Percentiles rank a stretch among this genome's conserved stretches.
These are phyloP conservation scores for Zeugodacus cucurbitae DNA, from an alignment of 1,140 invertebrate genomes.

Conservation along the genomic window DNA sequence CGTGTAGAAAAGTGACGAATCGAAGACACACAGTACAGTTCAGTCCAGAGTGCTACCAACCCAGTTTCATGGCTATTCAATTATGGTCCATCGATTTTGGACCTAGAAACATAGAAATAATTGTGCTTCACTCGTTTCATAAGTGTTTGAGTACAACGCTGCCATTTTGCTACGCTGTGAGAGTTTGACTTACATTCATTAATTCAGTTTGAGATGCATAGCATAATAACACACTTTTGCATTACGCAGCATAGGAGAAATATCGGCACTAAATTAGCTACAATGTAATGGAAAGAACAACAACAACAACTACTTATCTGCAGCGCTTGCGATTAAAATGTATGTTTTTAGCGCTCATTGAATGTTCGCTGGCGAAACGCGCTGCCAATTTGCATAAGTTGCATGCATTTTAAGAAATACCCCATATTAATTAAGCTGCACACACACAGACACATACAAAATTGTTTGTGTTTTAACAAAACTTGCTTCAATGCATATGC, in stretches of 20 bases:
- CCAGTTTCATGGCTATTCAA: too few species aligned
- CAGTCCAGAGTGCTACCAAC: too few species aligned
- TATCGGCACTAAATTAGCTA: background rate
- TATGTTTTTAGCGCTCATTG: background rate
- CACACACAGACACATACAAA: background rate
- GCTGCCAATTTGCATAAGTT: conserved; percentile 2
- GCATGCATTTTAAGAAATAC: conserved; percentile 3
- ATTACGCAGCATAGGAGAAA: background rate
- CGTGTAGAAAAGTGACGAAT: too few species aligned
- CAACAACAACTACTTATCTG: background rate
- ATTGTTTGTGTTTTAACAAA: background rate
- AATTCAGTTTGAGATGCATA: background rate
- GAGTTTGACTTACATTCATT: background rate
- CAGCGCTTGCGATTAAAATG: background rate
- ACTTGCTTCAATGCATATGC: background rate
- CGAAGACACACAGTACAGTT: too few species aligned
- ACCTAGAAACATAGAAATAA: too few species aligned
- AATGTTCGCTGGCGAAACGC: conserved; percentile 5
- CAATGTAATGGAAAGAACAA: background rate
- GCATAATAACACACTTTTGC: background rate
- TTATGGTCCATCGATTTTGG: too few species aligned
- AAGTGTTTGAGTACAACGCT: background rate
- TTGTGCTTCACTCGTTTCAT: background rate
- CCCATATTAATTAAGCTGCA: background rate
- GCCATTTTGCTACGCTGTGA: background rate